These are phyloP conservation scores for Onychostruthus taczanowskii DNA, from an alignment of 2,113 vertebrate species.

Conservation along the genomic window DNA sequence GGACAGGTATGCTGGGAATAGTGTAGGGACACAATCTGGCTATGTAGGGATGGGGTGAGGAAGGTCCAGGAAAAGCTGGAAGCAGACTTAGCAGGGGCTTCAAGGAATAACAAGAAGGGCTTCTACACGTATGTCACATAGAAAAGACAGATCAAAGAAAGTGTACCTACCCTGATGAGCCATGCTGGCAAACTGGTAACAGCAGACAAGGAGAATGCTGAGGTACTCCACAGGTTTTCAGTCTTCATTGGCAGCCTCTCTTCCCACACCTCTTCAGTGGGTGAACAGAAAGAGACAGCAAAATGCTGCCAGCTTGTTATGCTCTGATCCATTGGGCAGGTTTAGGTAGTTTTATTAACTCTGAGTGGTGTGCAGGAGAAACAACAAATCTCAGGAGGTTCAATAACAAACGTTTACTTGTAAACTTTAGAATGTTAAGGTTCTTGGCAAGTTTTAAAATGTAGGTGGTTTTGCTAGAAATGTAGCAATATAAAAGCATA, in stretches of 20 bases:
- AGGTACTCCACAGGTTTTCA: neutral
- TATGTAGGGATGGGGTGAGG: neutral
- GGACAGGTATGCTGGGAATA: neutral
- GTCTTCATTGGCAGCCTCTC: neutral
- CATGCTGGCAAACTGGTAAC: neutral
- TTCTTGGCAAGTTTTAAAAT: neutral
- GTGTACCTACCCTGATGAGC: no score
- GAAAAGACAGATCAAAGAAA: neutral
- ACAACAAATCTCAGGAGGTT: neutral
- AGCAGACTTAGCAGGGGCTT: neutral
- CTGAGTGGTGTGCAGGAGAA: rapidly evolving
- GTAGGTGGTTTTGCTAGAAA: neutral
- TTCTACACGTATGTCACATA: neutral
- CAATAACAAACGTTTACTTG: neutral
- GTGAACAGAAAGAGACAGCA: neutral
- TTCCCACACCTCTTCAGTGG: neutral
- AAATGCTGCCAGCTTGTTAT: no score
- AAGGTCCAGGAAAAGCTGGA: neutral
- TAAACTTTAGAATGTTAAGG: neutral
- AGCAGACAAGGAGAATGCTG: neutral
- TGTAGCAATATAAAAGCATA: neutral
- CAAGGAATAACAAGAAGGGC: neutral
- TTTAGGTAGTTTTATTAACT: neutral
- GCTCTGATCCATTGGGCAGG: rapidly evolving
- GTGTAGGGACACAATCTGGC: no score